phyloP scores from a whole-genome alignment of 2,113 vertebrate species.

The Phycodurus eques region DNA sequence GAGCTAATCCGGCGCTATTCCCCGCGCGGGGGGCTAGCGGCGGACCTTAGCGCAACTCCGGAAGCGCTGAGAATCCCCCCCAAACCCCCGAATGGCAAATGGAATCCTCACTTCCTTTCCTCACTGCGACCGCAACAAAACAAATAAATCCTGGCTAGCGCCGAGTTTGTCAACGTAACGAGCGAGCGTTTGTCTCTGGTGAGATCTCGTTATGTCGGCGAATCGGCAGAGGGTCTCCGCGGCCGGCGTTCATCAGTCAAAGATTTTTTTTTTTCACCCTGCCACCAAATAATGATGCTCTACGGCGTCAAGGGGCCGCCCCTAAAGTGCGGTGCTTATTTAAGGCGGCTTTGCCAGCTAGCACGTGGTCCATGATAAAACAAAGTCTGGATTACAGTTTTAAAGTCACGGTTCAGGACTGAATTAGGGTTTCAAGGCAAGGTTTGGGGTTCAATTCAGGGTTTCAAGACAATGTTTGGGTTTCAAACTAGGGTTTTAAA shows the following conservation, averaged over 20 bases:
- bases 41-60: slow-evolving; percentile 63
- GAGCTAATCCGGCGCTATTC: slow-evolving; percentile 61
- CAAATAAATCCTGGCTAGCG: slow-evolving; percentile 93
- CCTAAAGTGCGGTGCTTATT: slow-evolving; percentile 79
- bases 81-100: slow-evolving; percentile 78
- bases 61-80: slow-evolving; percentile 62
- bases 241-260: slow-evolving; percentile 97
- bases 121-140: slow-evolving; percentile 78
- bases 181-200: slow-evolving; percentile 91
- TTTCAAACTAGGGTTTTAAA: too few species aligned
- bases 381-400: neutral
- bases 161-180: slow-evolving; percentile 96
- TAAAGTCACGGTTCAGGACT: too few species aligned
- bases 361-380: slow-evolving; percentile 63
- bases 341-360: slow-evolving; percentile 67
- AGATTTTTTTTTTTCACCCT: slow-evolving; percentile 86
- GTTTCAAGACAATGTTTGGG: too few species aligned
- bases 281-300: slow-evolving; percentile 99
- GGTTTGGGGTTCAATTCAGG: too few species aligned
- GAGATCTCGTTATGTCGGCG: slow-evolving; percentile 98
- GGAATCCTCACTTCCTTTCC: slow-evolving; percentile 85
- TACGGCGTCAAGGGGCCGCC: slow-evolving; percentile 83
- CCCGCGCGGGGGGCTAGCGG: slow-evolving; percentile 30
- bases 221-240: slow-evolving; percentile 90
- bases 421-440: too few species aligned